Evolutionary conservation across 2,113 vertebrate species (phyloP), one percentile per base, ranked within the genome.

Genomic region (Isurus oxyrinchus): DNA sequence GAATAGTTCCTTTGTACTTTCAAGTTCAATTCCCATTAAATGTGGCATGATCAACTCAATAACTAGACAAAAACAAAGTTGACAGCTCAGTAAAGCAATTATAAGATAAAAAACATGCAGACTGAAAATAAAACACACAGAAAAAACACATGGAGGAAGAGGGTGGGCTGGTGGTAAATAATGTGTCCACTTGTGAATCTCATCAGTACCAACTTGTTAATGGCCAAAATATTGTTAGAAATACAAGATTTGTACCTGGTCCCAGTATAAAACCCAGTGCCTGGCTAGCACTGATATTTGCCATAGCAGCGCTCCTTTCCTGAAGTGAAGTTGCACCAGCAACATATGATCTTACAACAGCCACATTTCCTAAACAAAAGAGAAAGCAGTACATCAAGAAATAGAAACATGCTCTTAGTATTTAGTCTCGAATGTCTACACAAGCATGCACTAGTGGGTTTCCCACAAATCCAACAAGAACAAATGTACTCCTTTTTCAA

Each of bases 241-340:
- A 27, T 49, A 40, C 31, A 40, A 5, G 35, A 0, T 25, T 13
- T 67, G 90, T 98, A 99, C 99, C 99, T 98, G 99, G 99, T 86
- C 99, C 99, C 63, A 99, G 97, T 96, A 99, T 99, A 97, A 99
- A 99, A 61, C 99, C 99, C 87, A 99, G 97, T 8, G 99, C 99
- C 97, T 99, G 99, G 96, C 98, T 99, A 96, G 98, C 99, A 96
- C 99, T 99, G 97, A 98, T 99, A 96, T 99, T 99, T 0, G 99
- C 99, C 99, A 99, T 99, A 44, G 99, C 98, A 94, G 98, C 96
- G 0, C 98, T 99, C 97, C 99, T 98, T 97, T 99, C 99, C 0
- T 97, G 98, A 96, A 99, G 98, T 2, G 99, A 99, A 27, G 99
- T 99, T 2, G 99, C 99, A 96, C 99, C 99, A 0, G 99, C 98